Base-by-base conservation (phyloP, 2,113 vertebrate species). In the Dasyornis broadbenti region DNA sequence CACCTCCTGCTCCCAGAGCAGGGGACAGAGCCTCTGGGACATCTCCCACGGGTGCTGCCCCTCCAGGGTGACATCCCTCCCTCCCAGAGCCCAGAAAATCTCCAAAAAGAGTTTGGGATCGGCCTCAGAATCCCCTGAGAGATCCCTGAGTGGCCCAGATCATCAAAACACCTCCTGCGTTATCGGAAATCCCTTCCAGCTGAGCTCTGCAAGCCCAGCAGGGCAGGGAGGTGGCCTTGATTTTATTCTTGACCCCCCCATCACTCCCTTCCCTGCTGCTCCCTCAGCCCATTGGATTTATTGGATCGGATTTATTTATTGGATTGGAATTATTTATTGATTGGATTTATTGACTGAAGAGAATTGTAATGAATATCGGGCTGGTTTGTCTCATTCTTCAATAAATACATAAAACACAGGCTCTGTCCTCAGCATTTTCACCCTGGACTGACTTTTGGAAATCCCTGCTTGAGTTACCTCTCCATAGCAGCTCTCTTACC, bases 1-100 rank as follows among this genome's bases (percentile, higher is more conserved):
- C 26, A 1, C 15, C 0, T 2, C 2, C 2, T 3, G 3, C 42
- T 84, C 30, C 40, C 70, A 13, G 56, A n/a, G 82, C 28, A 65
- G 83, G 83, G 4, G 76, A 13, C 71, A 88, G 52, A 5, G 37
- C 45, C 1, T 0, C 39, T 15, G 37, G 23, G 82, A 31, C 61
- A 22, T 16, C 40, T 10, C 39, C 53, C 53, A 16, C 11, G 53
- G 30, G 53, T 54, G 18, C 6, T 13, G 28, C 54, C 54, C 19
- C 12, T 57, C 54, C 54, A n/a, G 54, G 54, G 54, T n/a, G 54
- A 57, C 54, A 33, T n/a, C 57, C 50, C 57, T 40, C 40, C 40
- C 40, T 40, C 40, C 40, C 53, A 7, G n/a, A 14, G 52, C 78
- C 81, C 39, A 2, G 4, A 13, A 30, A 24, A 6, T 45, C 52